phyloP scores from a whole-genome alignment of 2,888 invertebrate genomes.

The Steinernema scapterisci region DNA sequence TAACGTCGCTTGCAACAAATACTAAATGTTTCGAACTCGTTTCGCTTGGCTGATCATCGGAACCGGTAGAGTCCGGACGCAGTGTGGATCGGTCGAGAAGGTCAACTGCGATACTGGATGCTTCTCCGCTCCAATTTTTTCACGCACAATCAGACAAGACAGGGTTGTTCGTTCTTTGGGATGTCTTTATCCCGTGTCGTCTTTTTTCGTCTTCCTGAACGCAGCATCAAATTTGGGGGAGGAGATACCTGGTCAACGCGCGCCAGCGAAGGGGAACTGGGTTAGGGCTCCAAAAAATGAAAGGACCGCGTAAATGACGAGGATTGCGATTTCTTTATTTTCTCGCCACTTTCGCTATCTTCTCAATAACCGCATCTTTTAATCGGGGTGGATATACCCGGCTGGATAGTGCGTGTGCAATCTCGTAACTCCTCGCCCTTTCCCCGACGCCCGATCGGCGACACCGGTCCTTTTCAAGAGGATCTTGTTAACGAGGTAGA shows the following conservation, averaged over 20 bases:
- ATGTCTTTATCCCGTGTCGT: neutral
- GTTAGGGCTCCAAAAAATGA: slow-evolving; percentile 30
- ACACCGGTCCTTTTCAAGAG: neutral
- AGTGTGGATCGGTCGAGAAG: neutral
- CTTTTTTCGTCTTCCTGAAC: neutral
- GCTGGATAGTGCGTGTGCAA: neutral
- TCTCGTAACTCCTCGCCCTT: neutral
- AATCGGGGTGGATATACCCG: neutral
- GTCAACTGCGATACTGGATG: neutral
- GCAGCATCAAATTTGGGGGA: neutral
- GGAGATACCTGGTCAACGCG: slow-evolving; percentile 27
- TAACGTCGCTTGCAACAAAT: slow-evolving; percentile 19
- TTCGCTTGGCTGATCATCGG: neutral
- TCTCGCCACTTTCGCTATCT: slow-evolving; percentile 31
- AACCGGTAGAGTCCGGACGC: no score
- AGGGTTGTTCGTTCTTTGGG: neutral
- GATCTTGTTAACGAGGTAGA: slow-evolving; percentile 3
- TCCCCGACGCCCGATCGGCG: no score
- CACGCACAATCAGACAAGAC: neutral
- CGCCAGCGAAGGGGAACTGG: slow-evolving; percentile 12
- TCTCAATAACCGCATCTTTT: slow-evolving; percentile 16
- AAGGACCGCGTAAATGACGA: slow-evolving; percentile 6
- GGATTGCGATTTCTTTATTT: slow-evolving; percentile 26
- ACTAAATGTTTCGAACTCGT: neutral
- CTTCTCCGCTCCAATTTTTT: slow-evolving; percentile 3